Base-by-base conservation (phyloP, 2,113 vertebrate genomes). In the Onychostoma macrolepis region DNA sequence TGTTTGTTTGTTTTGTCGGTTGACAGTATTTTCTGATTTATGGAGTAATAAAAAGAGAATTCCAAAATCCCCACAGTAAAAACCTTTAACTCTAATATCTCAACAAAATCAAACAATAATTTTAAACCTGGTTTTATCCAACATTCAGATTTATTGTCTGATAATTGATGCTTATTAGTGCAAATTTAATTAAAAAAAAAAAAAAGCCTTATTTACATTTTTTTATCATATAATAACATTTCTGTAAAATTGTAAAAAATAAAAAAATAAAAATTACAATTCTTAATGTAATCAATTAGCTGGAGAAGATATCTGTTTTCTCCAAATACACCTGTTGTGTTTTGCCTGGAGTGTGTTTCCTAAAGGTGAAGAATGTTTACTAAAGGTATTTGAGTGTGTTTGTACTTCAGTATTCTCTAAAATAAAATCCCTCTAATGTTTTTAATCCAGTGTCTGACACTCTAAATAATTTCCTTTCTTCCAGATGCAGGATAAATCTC, bases 401-500 rank as follows among this genome's bases (percentile, higher is more conserved):
- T 78, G 7, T 78, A 28, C 19, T 78, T 28, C 30, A 30, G 41
- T 13, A 6, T 75, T 4, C 21, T 74, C 7, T 41, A 10, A 4
- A 76, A 76, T 76, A 76, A 74, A 76, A 38, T 19, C 19, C 71
- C 5, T 45, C 24, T n/a, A 6, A 12, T 45, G 24, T 26, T 6
- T 61, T 10, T 80, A 80, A 80, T 80, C 56, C 78, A 26, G 13
- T 1, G 5, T 17, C 11, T 28, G 30, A 7, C 2, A 4, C 11
- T 41, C 4, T 56, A 33, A 56, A 21, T 33, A 53, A 78, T 53
- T 50, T 17, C 7, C 76, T 48, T 9, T 38, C 9, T 56, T 80
- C 19, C 50, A 36, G 33, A n/a, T 24, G 24, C 24, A 4, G 78
- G 21, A 80, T 80, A 61, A 80, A 80, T 80, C 78, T 63, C 77